These are phyloP conservation scores for Sebastes jordani DNA, from an alignment of 2,797 vertebrate species.

Conservation along the genomic window DNA sequence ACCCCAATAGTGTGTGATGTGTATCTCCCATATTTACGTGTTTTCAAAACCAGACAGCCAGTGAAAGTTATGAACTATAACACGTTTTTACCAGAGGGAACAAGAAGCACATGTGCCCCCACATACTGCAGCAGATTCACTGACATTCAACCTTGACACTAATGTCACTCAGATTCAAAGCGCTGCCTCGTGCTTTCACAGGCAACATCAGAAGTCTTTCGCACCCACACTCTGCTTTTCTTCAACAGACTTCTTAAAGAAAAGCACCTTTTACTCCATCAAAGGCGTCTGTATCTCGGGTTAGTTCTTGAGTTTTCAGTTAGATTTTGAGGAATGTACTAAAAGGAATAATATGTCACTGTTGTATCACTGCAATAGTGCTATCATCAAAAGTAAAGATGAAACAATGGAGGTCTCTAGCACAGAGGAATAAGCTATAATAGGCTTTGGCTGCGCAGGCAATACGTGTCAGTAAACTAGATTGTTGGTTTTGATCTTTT, in stretches of 20 bases:
- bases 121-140: conserved; percentile 30
- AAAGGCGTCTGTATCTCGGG: neutral
- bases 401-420: neutral
- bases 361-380: neutral
- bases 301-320: neutral
- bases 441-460: neutral
- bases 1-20: neutral
- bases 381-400: neutral
- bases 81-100: neutral
- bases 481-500: neutral
- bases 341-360: neutral
- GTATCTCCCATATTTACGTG: neutral
- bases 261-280: conserved; percentile 29
- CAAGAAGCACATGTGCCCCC: conserved; percentile 17
- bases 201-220: neutral
- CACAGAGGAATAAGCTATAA: neutral
- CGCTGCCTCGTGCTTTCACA: conserved; percentile 3
- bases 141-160: conserved; percentile 53
- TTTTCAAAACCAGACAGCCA: conserved; percentile 1
- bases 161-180: conserved; percentile 43
- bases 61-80: neutral
- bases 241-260: conserved; percentile 11
- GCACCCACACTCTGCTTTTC: conserved; percentile 47
- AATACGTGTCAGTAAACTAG: neutral
- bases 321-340: conserved; percentile 1